Conservation (phyloP, 2,113 vertebrate species). For the Alligator mississippiensis region DNA sequence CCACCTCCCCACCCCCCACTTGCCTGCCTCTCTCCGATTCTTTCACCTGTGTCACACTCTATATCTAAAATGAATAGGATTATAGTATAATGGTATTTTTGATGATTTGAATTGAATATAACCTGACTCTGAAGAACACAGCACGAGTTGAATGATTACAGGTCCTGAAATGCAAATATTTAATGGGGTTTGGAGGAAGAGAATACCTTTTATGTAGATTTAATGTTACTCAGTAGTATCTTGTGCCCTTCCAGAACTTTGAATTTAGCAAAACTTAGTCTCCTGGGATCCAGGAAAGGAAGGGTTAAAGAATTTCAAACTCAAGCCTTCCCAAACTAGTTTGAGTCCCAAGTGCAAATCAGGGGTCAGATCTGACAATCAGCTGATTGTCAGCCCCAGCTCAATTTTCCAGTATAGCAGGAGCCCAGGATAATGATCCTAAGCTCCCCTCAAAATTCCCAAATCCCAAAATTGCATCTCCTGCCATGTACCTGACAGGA, state of each 20-base stretch:
- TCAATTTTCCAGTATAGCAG: too few relatives aligned
- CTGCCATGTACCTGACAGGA: too few relatives aligned
- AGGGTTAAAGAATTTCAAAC: not conserved
- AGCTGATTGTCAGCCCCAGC: too few relatives aligned
- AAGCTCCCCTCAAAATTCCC: too few relatives aligned
- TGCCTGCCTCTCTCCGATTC: not conserved
- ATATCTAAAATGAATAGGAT: too few relatives aligned
- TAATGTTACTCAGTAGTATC: not conserved
- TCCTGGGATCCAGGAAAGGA: not conserved
- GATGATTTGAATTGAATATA: not conserved
- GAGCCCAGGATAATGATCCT: too few relatives aligned
- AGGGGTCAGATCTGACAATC: not conserved
- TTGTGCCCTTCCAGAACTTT: not conserved
- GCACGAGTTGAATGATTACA: accelerated
- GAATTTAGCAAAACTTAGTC: not conserved
- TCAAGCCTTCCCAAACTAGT: not conserved
- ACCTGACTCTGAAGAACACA: not conserved
- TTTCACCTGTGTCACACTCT: not conserved
- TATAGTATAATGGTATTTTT: not conserved
- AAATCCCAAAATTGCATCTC: too few relatives aligned
- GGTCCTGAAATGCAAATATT: not conserved
- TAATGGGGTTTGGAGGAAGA: not conserved
- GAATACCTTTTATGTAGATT: accelerated
- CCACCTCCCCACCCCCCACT: not conserved
- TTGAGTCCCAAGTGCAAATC: not conserved